phyloP scores from a whole-genome alignment of 1,140 invertebrate genomes.

The Psilanteris sp. region DNA sequence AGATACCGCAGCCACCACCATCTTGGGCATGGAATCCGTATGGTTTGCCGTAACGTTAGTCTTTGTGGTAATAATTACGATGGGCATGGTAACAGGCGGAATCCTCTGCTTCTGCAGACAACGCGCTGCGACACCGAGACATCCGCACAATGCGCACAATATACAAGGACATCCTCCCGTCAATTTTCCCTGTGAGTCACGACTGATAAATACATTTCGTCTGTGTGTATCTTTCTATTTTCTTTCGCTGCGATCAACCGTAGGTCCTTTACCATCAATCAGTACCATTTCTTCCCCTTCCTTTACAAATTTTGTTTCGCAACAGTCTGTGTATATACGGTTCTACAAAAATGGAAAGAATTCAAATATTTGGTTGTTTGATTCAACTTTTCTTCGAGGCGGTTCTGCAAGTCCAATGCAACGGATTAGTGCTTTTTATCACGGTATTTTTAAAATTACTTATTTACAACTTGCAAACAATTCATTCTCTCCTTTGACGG shows the following conservation, averaged over 20 bases:
- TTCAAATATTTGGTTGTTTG: too few relatives aligned
- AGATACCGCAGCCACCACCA: conserved; percentile 87
- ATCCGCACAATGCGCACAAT: conserved; percentile 80
- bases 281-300: too few relatives aligned
- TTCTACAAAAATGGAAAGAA: too few relatives aligned
- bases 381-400: too few relatives aligned
- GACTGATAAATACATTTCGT: conserved; percentile 44
- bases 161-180: conserved; percentile 75
- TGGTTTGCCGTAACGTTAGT: conserved; percentile 87
- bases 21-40: conserved; percentile 86
- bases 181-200: conserved; percentile 77
- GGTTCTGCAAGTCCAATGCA: too few relatives aligned
- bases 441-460: too few relatives aligned
- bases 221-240: conserved; percentile 27
- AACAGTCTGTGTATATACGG: too few relatives aligned
- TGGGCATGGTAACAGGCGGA: conserved; percentile 84
- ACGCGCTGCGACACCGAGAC: conserved; percentile 79
- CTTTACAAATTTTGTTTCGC: too few relatives aligned
- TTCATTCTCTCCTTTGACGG: too few relatives aligned
- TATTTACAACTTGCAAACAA: too few relatives aligned
- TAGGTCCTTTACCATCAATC: conserved; percentile 2
- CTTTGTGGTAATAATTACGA: conserved; percentile 83
- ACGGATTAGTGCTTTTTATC: too few relatives aligned
- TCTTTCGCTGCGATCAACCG: conserved; percentile 13
- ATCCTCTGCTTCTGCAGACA: conserved; percentile 88